Evolutionary conservation across 2,888 invertebrate species (phyloP).

Genomic region (Tinea trinotella): DNA sequence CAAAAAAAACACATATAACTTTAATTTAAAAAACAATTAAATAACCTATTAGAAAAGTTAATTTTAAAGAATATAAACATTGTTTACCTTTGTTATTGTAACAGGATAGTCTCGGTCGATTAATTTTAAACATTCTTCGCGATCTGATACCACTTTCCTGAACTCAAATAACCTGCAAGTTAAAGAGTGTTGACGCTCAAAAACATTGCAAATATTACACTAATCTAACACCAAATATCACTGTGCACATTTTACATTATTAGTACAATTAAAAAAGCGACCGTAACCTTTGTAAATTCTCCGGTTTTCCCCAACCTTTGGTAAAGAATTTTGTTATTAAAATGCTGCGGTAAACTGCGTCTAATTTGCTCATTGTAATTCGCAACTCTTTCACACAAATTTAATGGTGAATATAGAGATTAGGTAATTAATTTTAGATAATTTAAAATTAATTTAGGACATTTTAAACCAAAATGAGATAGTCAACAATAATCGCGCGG

Average conservation of each 20-base stretch:
- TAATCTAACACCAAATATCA: constrained; percentile 18
- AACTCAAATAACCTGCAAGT: constrained; percentile 87
- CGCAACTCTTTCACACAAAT: constrained; percentile 26
- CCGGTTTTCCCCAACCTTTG: constrained; percentile 97
- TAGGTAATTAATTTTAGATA: neutral
- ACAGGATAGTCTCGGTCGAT: constrained; percentile 89
- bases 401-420: constrained; percentile 1
- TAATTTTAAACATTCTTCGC: constrained; percentile 86
- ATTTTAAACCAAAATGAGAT: constrained; percentile 17
- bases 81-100: constrained; percentile 80
- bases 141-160: constrained; percentile 86
- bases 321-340: constrained; percentile 93
- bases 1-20: constrained; percentile 11
- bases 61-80: neutral
- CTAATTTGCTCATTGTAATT: constrained; percentile 77
- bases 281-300: constrained; percentile 85
- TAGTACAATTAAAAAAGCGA: neutral
- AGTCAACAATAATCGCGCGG: constrained; percentile 4
- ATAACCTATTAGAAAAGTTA: neutral
- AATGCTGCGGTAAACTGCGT: constrained; percentile 88
- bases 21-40: neutral
- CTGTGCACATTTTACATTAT: neutral
- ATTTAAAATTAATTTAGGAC: constrained; percentile 12
- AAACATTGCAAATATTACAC: neutral
- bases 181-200: neutral